A percentile compares a stretch with the other conserved stretches of the same genome.
phyloP scores from a whole-genome alignment of 2,888 invertebrate species.

The Diogma glabrata region DNA sequence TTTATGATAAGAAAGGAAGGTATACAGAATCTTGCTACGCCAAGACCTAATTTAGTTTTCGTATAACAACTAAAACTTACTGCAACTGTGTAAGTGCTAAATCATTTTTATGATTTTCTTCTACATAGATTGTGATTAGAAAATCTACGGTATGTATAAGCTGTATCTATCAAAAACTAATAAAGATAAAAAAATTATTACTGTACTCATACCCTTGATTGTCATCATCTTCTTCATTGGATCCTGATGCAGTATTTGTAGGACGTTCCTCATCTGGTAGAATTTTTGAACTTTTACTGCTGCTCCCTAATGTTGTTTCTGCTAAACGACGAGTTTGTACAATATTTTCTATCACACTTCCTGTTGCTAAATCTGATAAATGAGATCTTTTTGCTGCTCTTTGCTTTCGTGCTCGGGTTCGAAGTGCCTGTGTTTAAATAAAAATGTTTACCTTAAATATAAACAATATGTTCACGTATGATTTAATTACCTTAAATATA shows the following conservation, averaged over 20 bases:
- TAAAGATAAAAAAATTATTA: no score
- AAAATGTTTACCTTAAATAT: not conserved
- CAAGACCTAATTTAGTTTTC: no score
- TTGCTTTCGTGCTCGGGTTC: constrained; percentile 72
- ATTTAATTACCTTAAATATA: constrained; percentile 79
- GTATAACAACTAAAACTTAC: no score
- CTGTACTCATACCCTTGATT: constrained; percentile 37
- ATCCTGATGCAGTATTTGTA: constrained; percentile 82
- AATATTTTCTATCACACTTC: constrained; percentile 80
- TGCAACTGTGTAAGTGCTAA: no score
- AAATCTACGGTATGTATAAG: no score
- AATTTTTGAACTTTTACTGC: constrained; percentile 40
- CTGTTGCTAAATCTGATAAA: constrained; percentile 54
- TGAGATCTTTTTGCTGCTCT: constrained; percentile 70
- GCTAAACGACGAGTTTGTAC: constrained; percentile 69
- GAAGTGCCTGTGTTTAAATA: constrained; percentile 53
- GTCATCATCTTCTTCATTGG: constrained; percentile 74
- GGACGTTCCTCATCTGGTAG: constrained; percentile 64
- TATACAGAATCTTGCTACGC: no score
- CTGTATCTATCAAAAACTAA: no score
- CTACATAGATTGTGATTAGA: no score
- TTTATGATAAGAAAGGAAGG: no score
- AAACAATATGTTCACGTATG: not conserved
- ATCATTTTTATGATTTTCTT: no score
- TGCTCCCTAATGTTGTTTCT: constrained; percentile 55